Evolutionary conservation across 2,888 invertebrate genomes (phyloP).

Genomic region (Drosophila barbarae): DNA sequence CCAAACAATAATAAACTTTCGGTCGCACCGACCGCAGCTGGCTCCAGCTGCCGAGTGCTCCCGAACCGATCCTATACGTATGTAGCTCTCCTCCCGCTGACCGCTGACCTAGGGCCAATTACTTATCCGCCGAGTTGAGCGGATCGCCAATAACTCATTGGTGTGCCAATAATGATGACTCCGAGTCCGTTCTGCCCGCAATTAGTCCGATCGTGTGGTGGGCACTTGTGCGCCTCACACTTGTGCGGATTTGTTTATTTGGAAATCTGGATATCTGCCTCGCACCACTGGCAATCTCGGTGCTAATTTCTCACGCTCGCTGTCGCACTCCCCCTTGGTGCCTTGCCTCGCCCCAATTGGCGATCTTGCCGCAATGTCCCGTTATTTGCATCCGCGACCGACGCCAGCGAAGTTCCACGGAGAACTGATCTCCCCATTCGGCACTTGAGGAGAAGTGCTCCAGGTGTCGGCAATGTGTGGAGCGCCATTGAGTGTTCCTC

Average conservation of each 20-base stretch:
- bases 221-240: conserved; percentile 14
- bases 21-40: conserved; percentile 13
- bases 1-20: conserved; percentile 51
- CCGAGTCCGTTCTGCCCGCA: conserved; percentile 15
- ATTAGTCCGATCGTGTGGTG: conserved; percentile 23
- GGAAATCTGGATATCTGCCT: conserved; percentile 55
- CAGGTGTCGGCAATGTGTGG: conserved; percentile 15
- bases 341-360: conserved; percentile 6
- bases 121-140: conserved; percentile 17
- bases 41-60: conserved; percentile 48
- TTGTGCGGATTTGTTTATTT: conserved; percentile 37
- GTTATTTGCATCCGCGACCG: conserved; percentile 41
- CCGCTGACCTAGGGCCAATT: conserved; percentile 13
- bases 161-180: conserved; percentile 16
- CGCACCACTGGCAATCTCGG: conserved; percentile 56
- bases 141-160: conserved; percentile 27
- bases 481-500: not conserved
- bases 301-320: conserved; percentile 38
- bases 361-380: conserved; percentile 9
- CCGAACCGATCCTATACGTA: conserved; percentile 15
- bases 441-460: conserved; percentile 11
- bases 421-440: conserved; percentile 38
- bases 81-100: not conserved
- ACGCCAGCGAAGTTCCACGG: conserved; percentile 56
- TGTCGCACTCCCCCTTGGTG: not conserved